These are phyloP conservation scores for Polyommatus icarus DNA, from an alignment of 2,888 invertebrate genomes.

Conservation along the genomic window DNA sequence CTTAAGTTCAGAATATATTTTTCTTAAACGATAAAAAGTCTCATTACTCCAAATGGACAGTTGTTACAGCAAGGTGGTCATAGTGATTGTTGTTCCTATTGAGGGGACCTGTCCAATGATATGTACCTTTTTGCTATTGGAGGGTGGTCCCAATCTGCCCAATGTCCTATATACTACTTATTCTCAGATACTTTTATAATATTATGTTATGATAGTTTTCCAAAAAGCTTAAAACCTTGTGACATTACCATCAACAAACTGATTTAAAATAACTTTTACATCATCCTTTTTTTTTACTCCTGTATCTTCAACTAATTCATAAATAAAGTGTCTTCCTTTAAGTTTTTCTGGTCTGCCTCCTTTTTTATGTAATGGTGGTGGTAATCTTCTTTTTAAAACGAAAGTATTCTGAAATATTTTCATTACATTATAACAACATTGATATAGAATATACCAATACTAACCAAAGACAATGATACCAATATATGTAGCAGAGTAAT, in stretches of 20 bases:
- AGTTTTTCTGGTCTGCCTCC: slow-evolving; percentile 75
- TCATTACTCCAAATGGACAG: too few species aligned
- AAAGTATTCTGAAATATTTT: slow-evolving; percentile 84
- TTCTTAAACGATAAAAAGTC: too few species aligned
- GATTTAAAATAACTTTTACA: slow-evolving; percentile 84
- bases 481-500: not conserved
- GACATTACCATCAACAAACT: slow-evolving; percentile 83
- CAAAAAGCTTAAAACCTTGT: not conserved
- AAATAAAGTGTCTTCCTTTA: slow-evolving; percentile 83
- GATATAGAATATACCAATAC: not conserved
- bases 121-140: too few species aligned
- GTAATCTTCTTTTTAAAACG: slow-evolving; percentile 83
- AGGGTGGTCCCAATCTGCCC: too few species aligned
- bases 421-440: not conserved
- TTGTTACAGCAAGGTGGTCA: too few species aligned
- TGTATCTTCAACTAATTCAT: slow-evolving; percentile 86
- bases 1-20: too few species aligned
- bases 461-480: not conserved
- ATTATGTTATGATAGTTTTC: too few species aligned
- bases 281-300: slow-evolving; percentile 71
- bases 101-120: too few species aligned
- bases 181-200: too few species aligned
- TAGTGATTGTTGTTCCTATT: too few species aligned
- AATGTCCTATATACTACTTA: too few species aligned
- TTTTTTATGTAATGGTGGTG: slow-evolving; percentile 81